Evolutionary conservation across 2,888 invertebrate genomes (phyloP).

Genomic region (Nomada hirtipes): DNA sequence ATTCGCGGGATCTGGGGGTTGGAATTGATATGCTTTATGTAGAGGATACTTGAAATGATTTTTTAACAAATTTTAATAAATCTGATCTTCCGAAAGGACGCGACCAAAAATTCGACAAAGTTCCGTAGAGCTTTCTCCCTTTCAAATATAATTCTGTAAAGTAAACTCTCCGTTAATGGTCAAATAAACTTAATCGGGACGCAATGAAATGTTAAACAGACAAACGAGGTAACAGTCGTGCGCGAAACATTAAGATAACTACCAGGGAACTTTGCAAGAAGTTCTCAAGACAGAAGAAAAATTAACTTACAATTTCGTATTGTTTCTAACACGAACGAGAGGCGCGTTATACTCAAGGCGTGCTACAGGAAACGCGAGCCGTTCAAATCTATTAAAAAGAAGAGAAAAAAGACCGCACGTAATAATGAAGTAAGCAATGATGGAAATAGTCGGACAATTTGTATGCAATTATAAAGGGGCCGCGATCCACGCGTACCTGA

Average conservation of each 20-base stretch:
- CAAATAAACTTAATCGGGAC: background rate
- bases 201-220: background rate
- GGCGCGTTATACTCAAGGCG: conserved; percentile 10
- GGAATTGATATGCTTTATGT: too few species aligned
- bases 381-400: background rate
- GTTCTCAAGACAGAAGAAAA: background rate
- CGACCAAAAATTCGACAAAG: too few species aligned
- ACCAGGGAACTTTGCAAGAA: background rate
- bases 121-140: too few species aligned
- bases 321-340: conserved; percentile 15
- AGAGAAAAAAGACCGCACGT: conserved; percentile 8
- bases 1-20: too few species aligned
- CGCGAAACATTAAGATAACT: background rate
- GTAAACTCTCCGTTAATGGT: too few species aligned
- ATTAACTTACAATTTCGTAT: conserved; percentile 1
- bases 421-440: conserved; percentile 42
- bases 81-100: too few species aligned
- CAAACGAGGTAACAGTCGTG: background rate
- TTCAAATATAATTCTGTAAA: too few species aligned
- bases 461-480: conserved; percentile 62
- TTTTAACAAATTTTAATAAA: too few species aligned
- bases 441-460: conserved; percentile 48
- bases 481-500: conserved; percentile 44
- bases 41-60: too few species aligned
- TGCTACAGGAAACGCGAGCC: conserved; percentile 9